These are phyloP conservation scores for Seira ritae DNA, from an alignment of 2,888 invertebrate species.

Conservation along the genomic window DNA sequence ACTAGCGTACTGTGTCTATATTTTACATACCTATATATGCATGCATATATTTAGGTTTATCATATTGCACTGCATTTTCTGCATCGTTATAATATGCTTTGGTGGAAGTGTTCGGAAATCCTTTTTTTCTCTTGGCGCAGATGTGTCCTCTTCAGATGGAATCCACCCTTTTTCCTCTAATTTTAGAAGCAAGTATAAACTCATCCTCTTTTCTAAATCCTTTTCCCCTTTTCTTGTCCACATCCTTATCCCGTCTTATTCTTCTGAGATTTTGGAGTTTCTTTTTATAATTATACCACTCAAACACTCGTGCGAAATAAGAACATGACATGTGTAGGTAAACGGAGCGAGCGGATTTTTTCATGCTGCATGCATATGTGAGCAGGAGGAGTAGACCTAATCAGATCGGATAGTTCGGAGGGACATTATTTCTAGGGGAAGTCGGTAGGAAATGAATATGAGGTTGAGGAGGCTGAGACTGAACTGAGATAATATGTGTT, in stretches of 20 bases:
- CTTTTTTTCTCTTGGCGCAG: conserved; percentile 17
- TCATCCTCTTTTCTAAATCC: conserved; percentile 6
- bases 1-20: too few species aligned
- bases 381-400: background rate
- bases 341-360: background rate
- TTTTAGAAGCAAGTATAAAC: conserved; percentile 57
- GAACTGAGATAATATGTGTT: too few species aligned
- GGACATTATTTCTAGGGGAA: conserved; percentile 7
- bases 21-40: too few species aligned
- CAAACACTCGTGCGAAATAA: too few species aligned
- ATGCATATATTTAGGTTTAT: too few species aligned
- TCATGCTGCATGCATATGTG: too few species aligned
- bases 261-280: background rate
- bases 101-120: conserved; percentile 9
- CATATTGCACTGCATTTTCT: too few species aligned
- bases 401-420: conserved; percentile 48
- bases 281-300: too few species aligned
- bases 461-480: conserved; percentile 22
- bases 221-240: conserved; percentile 12
- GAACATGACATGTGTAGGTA: too few species aligned
- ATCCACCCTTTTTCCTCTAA: conserved; percentile 45
- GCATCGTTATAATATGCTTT: too few species aligned
- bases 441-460: background rate
- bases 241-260: background rate
- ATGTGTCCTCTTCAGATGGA: conserved; percentile 48